Evolutionary conservation across 2,888 invertebrate genomes (phyloP).

Genomic region (Lasius platythorax): DNA sequence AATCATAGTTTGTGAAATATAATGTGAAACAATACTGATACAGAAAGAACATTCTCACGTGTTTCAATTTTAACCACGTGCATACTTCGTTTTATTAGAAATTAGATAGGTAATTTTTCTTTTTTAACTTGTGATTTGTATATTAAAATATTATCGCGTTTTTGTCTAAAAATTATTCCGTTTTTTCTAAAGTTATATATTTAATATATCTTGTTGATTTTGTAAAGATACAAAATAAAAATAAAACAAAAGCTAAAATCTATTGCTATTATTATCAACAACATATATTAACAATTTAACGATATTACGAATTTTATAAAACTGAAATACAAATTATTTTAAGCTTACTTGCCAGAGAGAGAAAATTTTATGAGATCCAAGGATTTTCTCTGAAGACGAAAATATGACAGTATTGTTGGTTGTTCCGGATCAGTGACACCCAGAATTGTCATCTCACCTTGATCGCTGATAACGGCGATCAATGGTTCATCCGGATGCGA

Average conservation of each 20-base stretch:
- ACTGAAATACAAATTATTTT: background rate
- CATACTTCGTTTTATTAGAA: background rate
- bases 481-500: slow-evolving; percentile 81
- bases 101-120: background rate
- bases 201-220: slow-evolving; percentile 1
- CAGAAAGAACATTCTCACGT: background rate
- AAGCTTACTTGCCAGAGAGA: slow-evolving; percentile 61
- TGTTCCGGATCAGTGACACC: slow-evolving; percentile 68
- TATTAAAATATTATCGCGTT: background rate
- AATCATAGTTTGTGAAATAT: background rate
- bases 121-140: background rate
- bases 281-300: background rate
- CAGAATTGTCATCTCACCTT: slow-evolving; percentile 78
- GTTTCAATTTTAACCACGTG: background rate
- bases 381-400: slow-evolving; percentile 72
- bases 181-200: slow-evolving; percentile 3
- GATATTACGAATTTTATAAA: background rate
- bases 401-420: slow-evolving; percentile 72
- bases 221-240: background rate
- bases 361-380: slow-evolving; percentile 82
- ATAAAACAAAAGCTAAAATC: background rate
- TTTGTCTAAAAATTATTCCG: background rate
- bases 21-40: background rate
- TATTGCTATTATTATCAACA: background rate
- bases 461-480: slow-evolving; percentile 69